Evolutionary conservation across 2,797 vertebrate genomes (phyloP), one percentile per base, ranked within the genome.

Genomic region (Poeciliopsis gracilis): DNA sequence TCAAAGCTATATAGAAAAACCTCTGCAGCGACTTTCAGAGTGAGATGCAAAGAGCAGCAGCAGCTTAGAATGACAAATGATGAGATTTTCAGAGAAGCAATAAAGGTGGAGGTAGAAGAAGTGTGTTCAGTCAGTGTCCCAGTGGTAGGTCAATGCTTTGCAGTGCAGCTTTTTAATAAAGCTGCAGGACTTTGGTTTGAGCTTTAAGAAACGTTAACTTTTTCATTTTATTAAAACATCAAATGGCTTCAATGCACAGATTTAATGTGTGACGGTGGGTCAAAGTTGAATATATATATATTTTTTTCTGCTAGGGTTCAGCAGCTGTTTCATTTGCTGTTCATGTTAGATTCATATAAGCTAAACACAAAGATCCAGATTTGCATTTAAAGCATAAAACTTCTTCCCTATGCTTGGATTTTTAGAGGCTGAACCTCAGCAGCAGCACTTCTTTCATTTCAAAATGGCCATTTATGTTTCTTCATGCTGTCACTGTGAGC

Each of bases 401-500:
- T 79, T 79, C 70, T 83, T 43, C 23, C 79, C n/a, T 83, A 75
- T 75, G 66, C 69, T 53, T 57, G 11, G 0, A 75, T 49, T 80
- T 81, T 82, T 82, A 77, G 63, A 88, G 49, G 84, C 41, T 41
- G 57, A 78, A 75, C 76, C 70, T 79, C 74, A 72, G 53, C 84
- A 72, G 77, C 80, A 47, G 77, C 69, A 76, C 77, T 88, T 59
- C 36, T 36, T 75, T 75, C 45, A 67, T 91, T 89, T 83, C 76
- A 84, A 90, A 85, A 76, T 46, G 66, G 38, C 61, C 77, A 90
- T 90, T 90, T 88, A 78, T 79, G 77, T 84, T 75, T 84, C 74
- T 81, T 57, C 84, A 84, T 78, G 87, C 84, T 89, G 79, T 87
- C 47, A 36, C 79, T 67, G 76, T 82, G 87, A 92, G 90, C 88